phyloP scores from a whole-genome alignment of 2,113 vertebrate species.

The Girardinichthys multiradiatus region DNA sequence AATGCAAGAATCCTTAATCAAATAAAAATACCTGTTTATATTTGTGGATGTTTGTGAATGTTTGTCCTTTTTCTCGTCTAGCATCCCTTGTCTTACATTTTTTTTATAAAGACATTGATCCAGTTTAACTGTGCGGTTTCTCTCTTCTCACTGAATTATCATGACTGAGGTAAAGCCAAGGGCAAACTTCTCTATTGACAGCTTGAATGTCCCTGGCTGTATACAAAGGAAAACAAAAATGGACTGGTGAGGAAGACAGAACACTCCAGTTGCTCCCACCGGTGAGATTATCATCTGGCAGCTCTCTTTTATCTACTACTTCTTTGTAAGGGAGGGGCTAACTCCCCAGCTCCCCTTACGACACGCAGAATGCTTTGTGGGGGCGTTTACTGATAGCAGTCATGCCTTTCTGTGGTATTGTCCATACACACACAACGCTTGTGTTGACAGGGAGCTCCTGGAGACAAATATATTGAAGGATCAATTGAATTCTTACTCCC shows the following conservation, averaged over 20 bases:
- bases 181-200: constrained; percentile 15
- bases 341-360: constrained; percentile 9
- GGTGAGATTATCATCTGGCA: constrained; percentile 52
- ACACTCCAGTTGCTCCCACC: constrained; percentile 12
- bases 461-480: constrained; percentile 56
- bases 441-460: constrained; percentile 40
- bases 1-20: neutral
- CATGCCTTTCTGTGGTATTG: constrained; percentile 1
- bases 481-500: constrained; percentile 37
- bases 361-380: constrained; percentile 32
- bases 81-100: neutral
- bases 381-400: constrained; percentile 22
- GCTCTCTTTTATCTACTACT: constrained; percentile 52
- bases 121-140: neutral
- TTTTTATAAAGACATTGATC: neutral
- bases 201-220: neutral
- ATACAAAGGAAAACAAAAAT: constrained; percentile 17
- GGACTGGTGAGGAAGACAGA: constrained; percentile 20
- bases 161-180: constrained; percentile 7
- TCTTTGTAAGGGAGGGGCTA: constrained; percentile 22
- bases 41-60: neutral
- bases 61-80: neutral
- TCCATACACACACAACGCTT: neutral
- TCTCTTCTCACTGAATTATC: neutral
- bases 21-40: neutral